Evolutionary conservation across 30 jellyfish, hydroid and myxozoan species (phyloP), one percentile per base, ranked within the genome.

Genomic region (Phacellophora camtschatica): DNA sequence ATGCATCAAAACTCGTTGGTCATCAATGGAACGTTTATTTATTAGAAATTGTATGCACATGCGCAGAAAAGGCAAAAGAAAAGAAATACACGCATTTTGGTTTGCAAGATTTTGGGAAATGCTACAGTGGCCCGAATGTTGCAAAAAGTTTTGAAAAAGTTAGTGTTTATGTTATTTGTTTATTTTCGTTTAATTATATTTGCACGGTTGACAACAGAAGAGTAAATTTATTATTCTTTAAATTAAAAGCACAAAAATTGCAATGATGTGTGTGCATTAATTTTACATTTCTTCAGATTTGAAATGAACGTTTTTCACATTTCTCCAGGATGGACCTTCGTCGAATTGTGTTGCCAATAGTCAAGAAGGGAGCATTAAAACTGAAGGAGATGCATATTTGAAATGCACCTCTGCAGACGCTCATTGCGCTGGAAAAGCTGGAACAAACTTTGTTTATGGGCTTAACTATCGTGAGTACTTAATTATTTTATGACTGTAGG

Each of bases 341-440:
- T 41, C 87, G 1, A 71, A 80, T 2, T 88, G 97, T 55, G 71
- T 88, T 31, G 67, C 97, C 2, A 81, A 66, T 46, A 64, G 77
- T 28, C 75, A 84, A 5, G 93, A 77, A 27, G 92, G 82, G 16
- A 61, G 57, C 15, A 20, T 74, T 46, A 66, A 24, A 42, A 73
- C 77, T 6, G 91, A 74, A 0, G 61, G 71, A 1, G 82, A 82
- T 1, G 35, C 94, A 0, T 81, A 82, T 39, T 36, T 55, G 39
- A 66, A 49, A n/a, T 92, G 98, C 83, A 34, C 88, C 16, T 12
- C 87, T n/a, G 49, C 83, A 22, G 98, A 92, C 39, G 70, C 83
- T 15, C 95, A 92, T 37, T 92, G 98, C 68, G 96, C 96, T 13
- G 98, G 98, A 15, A 57, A 77, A 12, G 88, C 90, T 4, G 83